phyloP scores from a whole-genome alignment of 1,140 invertebrate genomes.

The Scaptomyza graminum region DNA sequence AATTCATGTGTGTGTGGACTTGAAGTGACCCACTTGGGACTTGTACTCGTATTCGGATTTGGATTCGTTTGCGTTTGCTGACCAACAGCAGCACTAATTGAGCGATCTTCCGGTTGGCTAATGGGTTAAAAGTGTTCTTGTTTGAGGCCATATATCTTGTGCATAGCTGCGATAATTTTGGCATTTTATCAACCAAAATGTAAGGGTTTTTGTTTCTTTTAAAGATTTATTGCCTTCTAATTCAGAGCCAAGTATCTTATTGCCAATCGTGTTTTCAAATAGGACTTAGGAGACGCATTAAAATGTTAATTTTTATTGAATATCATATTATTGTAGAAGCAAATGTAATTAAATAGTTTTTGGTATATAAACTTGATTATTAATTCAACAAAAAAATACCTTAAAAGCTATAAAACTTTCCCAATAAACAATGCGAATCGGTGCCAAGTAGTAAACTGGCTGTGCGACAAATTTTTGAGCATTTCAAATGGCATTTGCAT shows the following conservation, averaged over 20 bases:
- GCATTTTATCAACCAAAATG: constrained; percentile 79
- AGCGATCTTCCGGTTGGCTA: constrained; percentile 78
- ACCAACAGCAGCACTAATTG: constrained; percentile 69
- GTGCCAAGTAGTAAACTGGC: neutral
- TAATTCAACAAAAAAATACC: neutral
- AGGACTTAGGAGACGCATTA: constrained; percentile 21
- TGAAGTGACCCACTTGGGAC: constrained; percentile 77
- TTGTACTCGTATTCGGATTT: neutral
- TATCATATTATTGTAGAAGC: constrained; percentile 9
- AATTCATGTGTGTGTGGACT: constrained; percentile 5
- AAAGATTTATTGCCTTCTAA: constrained; percentile 69
- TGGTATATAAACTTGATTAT: neutral
- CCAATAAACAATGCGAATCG: neutral
- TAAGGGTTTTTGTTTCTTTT: constrained; percentile 54
- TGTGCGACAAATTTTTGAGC: constrained; percentile 49
- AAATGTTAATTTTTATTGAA: neutral
- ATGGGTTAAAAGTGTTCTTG: constrained; percentile 71
- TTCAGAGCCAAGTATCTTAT: constrained; percentile 29
- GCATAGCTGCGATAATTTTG: constrained; percentile 66
- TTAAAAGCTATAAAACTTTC: neutral
- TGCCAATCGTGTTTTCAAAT: neutral
- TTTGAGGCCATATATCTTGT: constrained; percentile 58
- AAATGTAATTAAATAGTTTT: neutral
- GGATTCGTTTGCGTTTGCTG: constrained; percentile 5
- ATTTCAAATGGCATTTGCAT: constrained; percentile 58